A percentile compares a stretch with the other conserved stretches of the same genome.
These are phyloP conservation scores for Nematostella vectensis DNA, from an alignment of 92 coral and sea anemone genomes.

Conservation along the genomic window DNA sequence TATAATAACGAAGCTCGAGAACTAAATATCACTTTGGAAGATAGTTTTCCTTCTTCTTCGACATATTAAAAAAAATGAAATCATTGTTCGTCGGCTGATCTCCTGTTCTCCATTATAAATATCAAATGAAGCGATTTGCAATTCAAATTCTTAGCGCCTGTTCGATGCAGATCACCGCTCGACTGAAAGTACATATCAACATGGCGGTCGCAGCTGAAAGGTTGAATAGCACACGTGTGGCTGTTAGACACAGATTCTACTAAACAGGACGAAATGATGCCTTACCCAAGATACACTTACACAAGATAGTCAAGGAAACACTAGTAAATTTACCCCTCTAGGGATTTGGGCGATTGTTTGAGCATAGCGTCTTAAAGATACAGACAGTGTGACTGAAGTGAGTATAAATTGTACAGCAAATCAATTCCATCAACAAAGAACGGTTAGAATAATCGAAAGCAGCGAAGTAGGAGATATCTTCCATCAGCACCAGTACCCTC, in stretches of 20 bases:
- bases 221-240: slow-evolving; percentile 12
- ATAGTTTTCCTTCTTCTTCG: too few species aligned
- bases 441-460: background rate
- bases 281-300: too few species aligned
- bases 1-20: too few species aligned
- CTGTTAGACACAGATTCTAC: background rate
- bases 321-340: too few species aligned
- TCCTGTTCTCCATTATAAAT: slow-evolving; percentile 14
- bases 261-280: too few species aligned
- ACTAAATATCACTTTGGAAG: too few species aligned
- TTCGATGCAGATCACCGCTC: slow-evolving; percentile 16
- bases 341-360: background rate
- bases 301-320: too few species aligned
- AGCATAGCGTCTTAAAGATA: too few species aligned
- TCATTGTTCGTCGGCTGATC: slow-evolving; percentile 5
- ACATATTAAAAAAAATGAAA: background rate
- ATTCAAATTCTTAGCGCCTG: slow-evolving; percentile 20
- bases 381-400: too few species aligned
- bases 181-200: slow-evolving; percentile 16
- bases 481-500: background rate
- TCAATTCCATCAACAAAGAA: background rate
- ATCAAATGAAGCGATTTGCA: slow-evolving; percentile 26
- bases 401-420: background rate
- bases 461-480: background rate
- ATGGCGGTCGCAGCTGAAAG: slow-evolving; percentile 9